Percentiles rank a stretch among this genome's conserved stretches.
Conservation (phyloP, 1,140 invertebrate species). For the Zelostemma sp. region DNA sequence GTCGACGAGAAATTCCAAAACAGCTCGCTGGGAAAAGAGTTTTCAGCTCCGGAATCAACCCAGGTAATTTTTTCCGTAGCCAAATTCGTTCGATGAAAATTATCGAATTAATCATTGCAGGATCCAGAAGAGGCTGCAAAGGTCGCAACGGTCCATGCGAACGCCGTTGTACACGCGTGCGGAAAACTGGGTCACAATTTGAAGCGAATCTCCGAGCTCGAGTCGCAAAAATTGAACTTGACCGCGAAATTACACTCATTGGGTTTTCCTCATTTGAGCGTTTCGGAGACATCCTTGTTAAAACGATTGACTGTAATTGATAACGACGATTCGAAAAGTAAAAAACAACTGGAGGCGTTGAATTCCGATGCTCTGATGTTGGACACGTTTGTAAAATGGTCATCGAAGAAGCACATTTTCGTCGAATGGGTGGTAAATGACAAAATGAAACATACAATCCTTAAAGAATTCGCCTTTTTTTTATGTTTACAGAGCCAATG, state of each 20-base stretch:
- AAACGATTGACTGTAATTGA: conserved; percentile 36
- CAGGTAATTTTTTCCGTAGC: neutral
- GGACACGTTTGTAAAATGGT: conserved; percentile 51
- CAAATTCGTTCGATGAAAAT: neutral
- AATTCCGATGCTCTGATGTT: conserved; percentile 25
- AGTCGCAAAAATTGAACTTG: conserved; percentile 51
- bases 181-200: conserved; percentile 59
- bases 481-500: neutral
- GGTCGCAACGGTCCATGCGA: neutral
- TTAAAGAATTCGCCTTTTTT: neutral
- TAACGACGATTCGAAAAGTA: neutral
- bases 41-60: neutral
- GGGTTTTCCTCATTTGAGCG: conserved; percentile 54
- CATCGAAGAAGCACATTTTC: conserved; percentile 52
- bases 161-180: conserved; percentile 43
- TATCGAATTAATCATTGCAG: neutral
- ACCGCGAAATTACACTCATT: conserved; percentile 50
- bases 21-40: neutral
- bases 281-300: conserved; percentile 53
- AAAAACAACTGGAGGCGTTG: too few relatives aligned
- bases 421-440: conserved; percentile 60
- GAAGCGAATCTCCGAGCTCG: conserved; percentile 57
- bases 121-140: neutral
- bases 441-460: neutral
- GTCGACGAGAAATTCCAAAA: neutral